These are phyloP conservation scores for Agriopis aurantiaria DNA, from an alignment of 2,888 invertebrate species.

Conservation along the genomic window DNA sequence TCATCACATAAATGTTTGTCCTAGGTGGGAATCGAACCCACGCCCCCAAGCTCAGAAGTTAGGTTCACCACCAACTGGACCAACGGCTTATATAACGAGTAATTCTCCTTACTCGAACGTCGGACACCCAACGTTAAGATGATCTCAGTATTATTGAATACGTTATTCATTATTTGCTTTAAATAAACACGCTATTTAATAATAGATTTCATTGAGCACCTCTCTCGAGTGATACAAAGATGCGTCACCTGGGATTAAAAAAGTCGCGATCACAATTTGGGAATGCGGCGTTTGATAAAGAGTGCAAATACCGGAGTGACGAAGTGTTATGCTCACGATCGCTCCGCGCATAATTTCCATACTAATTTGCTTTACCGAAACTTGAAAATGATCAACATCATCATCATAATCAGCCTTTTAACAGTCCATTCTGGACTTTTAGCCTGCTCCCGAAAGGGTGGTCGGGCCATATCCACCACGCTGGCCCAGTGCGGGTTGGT, in stretches of 20 bases:
- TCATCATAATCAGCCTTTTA: too few relatives aligned
- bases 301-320: slow-evolving; percentile 2
- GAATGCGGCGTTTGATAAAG: slow-evolving; percentile 19
- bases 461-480: too few relatives aligned
- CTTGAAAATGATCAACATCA: background rate
- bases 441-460: too few relatives aligned
- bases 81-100: slow-evolving; percentile 14
- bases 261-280: slow-evolving; percentile 10
- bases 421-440: too few relatives aligned
- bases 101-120: slow-evolving; percentile 23
- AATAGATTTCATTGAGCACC: slow-evolving; percentile 33
- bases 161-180: slow-evolving; percentile 40
- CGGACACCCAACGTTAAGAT: background rate
- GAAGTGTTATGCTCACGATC: background rate
- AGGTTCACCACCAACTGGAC: too few relatives aligned
- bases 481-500: too few relatives aligned
- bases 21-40: too few relatives aligned
- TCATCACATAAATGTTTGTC: too few relatives aligned
- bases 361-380: background rate
- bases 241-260: slow-evolving; percentile 14
- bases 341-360: background rate
- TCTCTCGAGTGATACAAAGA: slow-evolving; percentile 12
- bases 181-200: slow-evolving; percentile 41
- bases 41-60: too few relatives aligned
- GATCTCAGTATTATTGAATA: slow-evolving; percentile 50